Percentiles rank a stretch among this genome's conserved stretches.
Conservation (phyloP, 2,797 vertebrate species). For the Acanthiza pusilla region DNA sequence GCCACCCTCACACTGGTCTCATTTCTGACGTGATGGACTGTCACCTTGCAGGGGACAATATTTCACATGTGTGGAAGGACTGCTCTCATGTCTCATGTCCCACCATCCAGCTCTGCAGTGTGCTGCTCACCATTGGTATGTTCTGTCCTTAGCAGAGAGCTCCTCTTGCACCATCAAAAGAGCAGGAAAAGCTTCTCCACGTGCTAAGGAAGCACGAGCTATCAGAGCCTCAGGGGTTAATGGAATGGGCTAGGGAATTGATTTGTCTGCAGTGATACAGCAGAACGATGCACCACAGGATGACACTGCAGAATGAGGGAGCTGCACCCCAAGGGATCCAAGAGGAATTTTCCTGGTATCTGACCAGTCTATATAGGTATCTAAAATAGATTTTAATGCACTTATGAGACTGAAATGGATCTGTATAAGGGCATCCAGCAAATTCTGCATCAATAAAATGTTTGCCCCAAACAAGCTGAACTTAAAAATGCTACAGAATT, state of each 20-base stretch:
- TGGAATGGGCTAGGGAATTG: neutral
- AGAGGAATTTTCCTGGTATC: neutral
- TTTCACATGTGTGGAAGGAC: neutral
- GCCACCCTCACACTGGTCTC: neutral
- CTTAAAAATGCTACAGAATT: neutral
- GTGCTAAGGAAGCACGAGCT: neutral
- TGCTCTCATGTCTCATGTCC: fast-evolving
- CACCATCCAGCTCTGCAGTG: neutral
- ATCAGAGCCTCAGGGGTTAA: neutral
- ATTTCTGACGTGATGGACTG: neutral
- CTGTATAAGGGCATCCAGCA: neutral
- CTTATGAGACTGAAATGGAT: neutral
- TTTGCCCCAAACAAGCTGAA: neutral
- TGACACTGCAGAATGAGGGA: neutral
- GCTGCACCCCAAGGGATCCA: neutral
- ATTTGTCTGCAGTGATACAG: neutral
- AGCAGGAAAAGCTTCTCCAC: neutral
- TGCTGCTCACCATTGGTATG: neutral
- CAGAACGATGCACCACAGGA: neutral
- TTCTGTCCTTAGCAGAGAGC: neutral
- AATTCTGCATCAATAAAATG: neutral
- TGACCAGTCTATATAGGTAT: neutral
- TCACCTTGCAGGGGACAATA: neutral
- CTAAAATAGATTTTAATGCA: neutral
- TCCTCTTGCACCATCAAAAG: neutral